Base-by-base conservation (phyloP, 2,797 vertebrate species). In the Fratercula arctica region DNA sequence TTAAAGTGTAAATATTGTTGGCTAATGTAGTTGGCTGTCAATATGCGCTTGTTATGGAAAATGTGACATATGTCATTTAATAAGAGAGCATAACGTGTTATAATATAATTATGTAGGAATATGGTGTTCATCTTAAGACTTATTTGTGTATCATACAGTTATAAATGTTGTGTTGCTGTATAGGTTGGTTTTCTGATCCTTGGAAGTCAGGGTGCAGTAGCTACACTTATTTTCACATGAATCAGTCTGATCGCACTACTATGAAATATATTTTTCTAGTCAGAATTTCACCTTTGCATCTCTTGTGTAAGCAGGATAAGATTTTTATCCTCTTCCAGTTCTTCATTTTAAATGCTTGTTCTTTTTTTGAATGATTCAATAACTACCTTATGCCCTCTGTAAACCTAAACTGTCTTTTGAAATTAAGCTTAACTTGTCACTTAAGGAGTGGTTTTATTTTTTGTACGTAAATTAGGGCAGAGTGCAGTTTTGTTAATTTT, bases 1-100 rank as follows among this genome's bases (percentile, higher is more conserved):
- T 95, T 91, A 85, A 91, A 85, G 54, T 78, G 87, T 92, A 96
- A 97, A 96, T 96, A 95, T 80, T 94, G 81, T 92, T 92, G 94
- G 51, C 66, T 96, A 96, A 92, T 87, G 29, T 85, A 78, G 66
- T 51, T 95, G 85, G 79, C 82, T 94, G 90, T 95, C 90, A 94
- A 77, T 89, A 89, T 28, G 54, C 66, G 88, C 81, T 96, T 70
- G 75, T 77, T 92, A 89, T 13, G 33, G 84, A 66, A 92, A 96
- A 78, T 51, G 46, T 91, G 87, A 93, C 89, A 92, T 95, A 92
- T 91, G 81, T 63, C 87, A 90, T 89, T 96, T 92, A 91, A 91
- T 90, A 95, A 94, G 68, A 87, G 54, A 93, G 53, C 88, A 90
- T 83, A 89, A 63, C 8, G 31, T 59, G 68, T 61, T 93, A 43